Base-by-base conservation (phyloP, 2,888 invertebrate genomes). In the Muschampia plurimacula region DNA sequence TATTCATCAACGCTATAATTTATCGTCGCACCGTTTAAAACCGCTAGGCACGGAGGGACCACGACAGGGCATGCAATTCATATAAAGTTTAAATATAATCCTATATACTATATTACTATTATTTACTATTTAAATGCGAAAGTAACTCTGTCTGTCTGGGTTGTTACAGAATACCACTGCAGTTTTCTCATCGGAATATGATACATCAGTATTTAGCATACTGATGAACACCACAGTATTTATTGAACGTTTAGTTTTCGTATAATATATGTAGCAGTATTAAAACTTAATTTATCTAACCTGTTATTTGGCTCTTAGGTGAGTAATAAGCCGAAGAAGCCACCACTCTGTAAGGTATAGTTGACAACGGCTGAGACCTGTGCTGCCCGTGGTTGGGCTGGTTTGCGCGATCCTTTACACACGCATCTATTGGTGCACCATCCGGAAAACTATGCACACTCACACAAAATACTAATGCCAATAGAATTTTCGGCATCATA, bases 401-500 rank as follows among this genome's bases (percentile, higher is more conserved):
- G 88, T 97, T 97, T 1, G 96, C 95, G 60, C 96, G 95, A 39
- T 96, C 95, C 85, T 97, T 97, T 3, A 97, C 97, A 84, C 97
- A 97, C 46, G 97, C 96, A 83, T 97, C 97, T 41, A 97, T 96
- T 0, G 97, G 97, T 1, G 97, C 97, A 1, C 97, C 97, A 81
- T 97, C 97, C n/a, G 97, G 97, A 84, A 97, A 97, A 75, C 95
- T 95, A 65, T 88, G 83, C 74, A 89, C 90, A 73, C 90, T 84
- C 83, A 87, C 89, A 80, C 86, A 88, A 36, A 79, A 22, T 78
- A 91, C 74, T 74, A 88, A 49, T 13, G 32, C 80, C 71, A 89
- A 77, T 59, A 90, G 74, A 44, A 91, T 77, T 78, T 86, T 89
- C 15, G 82, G 79, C 32, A 91, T 80, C 88, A 92, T 92, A 76